A percentile compares a stretch with the other conserved stretches of the same genome.
Evolutionary conservation across 2,888 invertebrate species (phyloP).

Genomic region (Apodemia duryi): DNA sequence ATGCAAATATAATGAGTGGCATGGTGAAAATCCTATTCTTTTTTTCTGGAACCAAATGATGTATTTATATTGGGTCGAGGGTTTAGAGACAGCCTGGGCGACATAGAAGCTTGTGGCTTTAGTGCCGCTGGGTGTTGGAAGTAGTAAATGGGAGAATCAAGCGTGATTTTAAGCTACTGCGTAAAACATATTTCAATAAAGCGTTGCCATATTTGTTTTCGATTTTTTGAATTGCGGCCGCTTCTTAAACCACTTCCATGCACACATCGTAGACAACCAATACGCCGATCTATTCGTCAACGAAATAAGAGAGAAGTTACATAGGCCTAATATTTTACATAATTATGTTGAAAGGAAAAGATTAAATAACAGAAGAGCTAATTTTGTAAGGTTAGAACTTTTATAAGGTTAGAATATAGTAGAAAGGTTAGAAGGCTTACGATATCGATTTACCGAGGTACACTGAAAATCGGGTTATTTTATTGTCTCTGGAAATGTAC

Average conservation of each 20-base stretch:
- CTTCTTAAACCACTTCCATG: neutral
- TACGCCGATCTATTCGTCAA: neutral
- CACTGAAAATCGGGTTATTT: neutral
- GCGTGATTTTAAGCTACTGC: neutral
- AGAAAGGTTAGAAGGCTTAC: neutral
- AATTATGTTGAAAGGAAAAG: neutral
- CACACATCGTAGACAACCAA: neutral
- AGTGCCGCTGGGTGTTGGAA: slow-evolving; percentile 26
- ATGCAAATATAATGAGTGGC: slow-evolving; percentile 26
- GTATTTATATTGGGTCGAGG: slow-evolving; percentile 23
- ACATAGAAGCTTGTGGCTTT: slow-evolving; percentile 19
- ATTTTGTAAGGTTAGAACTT: neutral
- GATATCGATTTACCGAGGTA: neutral
- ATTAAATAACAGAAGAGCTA: neutral
- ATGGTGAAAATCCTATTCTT: slow-evolving; percentile 18
- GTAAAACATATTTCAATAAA: neutral
- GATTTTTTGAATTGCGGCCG: neutral
- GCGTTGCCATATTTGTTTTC: neutral
- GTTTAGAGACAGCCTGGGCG: slow-evolving; percentile 21
- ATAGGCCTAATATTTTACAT: neutral
- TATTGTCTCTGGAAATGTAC: neutral
- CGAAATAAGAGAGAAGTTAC: neutral
- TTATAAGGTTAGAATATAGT: no score
- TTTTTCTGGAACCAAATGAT: slow-evolving; percentile 16
- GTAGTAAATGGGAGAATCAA: neutral